Conservation (phyloP, 2,888 invertebrate genomes). For the Micropterix aruncella region DNA sequence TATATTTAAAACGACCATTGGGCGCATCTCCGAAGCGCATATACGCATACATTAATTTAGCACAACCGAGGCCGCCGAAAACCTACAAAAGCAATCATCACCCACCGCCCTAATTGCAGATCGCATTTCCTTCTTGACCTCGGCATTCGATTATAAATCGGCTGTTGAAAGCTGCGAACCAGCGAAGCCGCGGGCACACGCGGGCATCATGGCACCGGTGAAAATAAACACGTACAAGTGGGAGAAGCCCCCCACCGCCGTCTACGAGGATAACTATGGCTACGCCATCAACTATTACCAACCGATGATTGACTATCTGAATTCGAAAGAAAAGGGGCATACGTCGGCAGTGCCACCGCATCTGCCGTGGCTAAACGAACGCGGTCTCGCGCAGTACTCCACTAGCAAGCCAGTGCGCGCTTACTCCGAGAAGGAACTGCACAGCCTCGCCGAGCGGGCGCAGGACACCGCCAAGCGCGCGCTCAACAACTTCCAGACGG, state of each 20-base stretch:
- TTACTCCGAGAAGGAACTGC: conserved; percentile 53
- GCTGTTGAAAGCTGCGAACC: conserved; percentile 12
- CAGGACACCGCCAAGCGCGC: conserved; percentile 56
- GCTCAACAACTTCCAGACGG: conserved; percentile 42
- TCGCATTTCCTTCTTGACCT: conserved; percentile 23
- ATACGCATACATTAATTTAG: conserved; percentile 18
- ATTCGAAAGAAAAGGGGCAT: conserved; percentile 44
- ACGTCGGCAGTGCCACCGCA: conserved; percentile 39
- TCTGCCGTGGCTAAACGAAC: conserved; percentile 60
- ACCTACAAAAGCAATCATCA: conserved; percentile 27
- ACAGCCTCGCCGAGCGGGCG: conserved; percentile 49
- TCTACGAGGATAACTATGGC: conserved; percentile 73
- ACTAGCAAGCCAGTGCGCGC: conserved; percentile 46
- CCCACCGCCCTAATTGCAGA: conserved; percentile 18
- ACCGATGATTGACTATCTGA: conserved; percentile 77
- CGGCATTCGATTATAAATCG: conserved; percentile 19
- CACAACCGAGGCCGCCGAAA: conserved; percentile 24
- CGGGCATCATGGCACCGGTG: conserved; percentile 26
- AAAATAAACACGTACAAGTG: conserved; percentile 32
- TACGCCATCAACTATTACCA: conserved; percentile 76
- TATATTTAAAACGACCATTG: conserved; percentile 4
- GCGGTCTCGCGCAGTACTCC: conserved; percentile 52
- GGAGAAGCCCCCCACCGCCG: conserved; percentile 45
- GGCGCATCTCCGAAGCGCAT: neutral
- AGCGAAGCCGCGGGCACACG: neutral